Evolutionary conservation across 2,888 invertebrate genomes (phyloP), one percentile per base, ranked within the genome.

Genomic region (Dilophus febrilis): DNA sequence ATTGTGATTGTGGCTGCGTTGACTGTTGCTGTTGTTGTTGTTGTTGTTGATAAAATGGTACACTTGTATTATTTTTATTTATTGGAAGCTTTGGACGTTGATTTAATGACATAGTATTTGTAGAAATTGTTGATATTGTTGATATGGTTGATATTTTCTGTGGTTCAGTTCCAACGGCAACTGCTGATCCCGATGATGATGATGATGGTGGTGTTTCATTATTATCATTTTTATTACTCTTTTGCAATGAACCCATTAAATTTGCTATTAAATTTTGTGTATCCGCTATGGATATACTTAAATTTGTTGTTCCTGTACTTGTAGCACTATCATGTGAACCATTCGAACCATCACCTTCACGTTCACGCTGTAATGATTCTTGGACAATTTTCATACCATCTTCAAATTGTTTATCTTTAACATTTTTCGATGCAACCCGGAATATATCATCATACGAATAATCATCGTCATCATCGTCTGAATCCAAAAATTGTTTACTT

Each of bases 371-470:
- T 10, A 67, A 48, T 12, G 67, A 64, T 46, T 66, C 65, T 50
- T 58, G 64, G 7, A 68, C 66, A 40, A 72, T 66, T 52, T 71
- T 68, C 57, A 72, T 69, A 45, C 70, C 70, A 50, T 70, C 70
- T 12, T 71, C 66, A 30, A 65, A 59, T 50, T 67, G 65, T 48
- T 70, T 70, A 43, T 76, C 76, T 46, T 68, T 74, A 0, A 83
- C 74, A 53, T 81, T 83, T 50, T 75, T 73, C 1, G 75, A 76
- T 0, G 77, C 83, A 0, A 79, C 79, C 55, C 79, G 74, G 49
- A 81, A 79, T 33, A 83, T 80, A 56, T 86, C 86, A 48, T 84
- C 83, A 45, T 79, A 82, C n/a, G 77, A 73, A 49, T 86, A 86
- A 52, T 85, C 84, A 49, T 84, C 84, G 42, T 77, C 77, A 38